These are phyloP conservation scores for Ranitomeya imitator DNA, from an alignment of 2,113 vertebrate species.

Conservation along the genomic window DNA sequence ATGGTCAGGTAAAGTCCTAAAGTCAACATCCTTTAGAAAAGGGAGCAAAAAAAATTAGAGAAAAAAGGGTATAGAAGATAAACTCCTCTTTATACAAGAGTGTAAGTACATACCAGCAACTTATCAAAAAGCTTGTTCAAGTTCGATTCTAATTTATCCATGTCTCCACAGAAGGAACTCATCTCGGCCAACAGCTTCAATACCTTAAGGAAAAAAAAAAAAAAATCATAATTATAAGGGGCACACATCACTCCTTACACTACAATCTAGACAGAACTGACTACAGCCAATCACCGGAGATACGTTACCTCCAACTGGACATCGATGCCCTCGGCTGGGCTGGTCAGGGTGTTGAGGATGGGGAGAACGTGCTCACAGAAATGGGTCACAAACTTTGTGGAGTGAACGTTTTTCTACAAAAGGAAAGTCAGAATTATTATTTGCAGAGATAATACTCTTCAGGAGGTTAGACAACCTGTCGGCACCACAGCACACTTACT, in stretches of 20 bases:
- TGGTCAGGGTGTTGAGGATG: slow-evolving; percentile 88
- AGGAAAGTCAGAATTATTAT: slow-evolving; percentile 36
- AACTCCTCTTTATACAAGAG: background rate
- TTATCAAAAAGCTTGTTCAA: slow-evolving; percentile 95
- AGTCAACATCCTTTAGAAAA: too few relatives aligned
- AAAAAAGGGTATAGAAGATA: too few relatives aligned
- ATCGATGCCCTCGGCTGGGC: slow-evolving; percentile 91
- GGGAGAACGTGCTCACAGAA: slow-evolving; percentile 96
- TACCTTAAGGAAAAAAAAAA: slow-evolving; percentile 73
- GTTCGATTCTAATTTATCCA: slow-evolving; percentile 97
- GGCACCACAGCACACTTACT: slow-evolving; percentile 69
- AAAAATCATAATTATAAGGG: background rate
- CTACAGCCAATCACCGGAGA: background rate
- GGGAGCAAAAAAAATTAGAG: too few relatives aligned
- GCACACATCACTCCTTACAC: background rate
- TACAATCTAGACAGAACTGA: background rate
- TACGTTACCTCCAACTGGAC: slow-evolving; percentile 93
- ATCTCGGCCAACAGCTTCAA: slow-evolving; percentile 97
- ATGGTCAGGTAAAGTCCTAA: too few relatives aligned
- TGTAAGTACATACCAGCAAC: slow-evolving; percentile 78
- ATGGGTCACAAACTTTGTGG: slow-evolving; percentile 94
- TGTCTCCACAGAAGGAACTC: slow-evolving; percentile 97
- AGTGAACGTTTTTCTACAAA: slow-evolving; percentile 97
- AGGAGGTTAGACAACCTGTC: too few relatives aligned
- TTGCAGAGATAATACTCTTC: too few relatives aligned